phyloP scores from a whole-genome alignment of 2,797 vertebrate genomes.

The Dendrocincla tyrannina region DNA sequence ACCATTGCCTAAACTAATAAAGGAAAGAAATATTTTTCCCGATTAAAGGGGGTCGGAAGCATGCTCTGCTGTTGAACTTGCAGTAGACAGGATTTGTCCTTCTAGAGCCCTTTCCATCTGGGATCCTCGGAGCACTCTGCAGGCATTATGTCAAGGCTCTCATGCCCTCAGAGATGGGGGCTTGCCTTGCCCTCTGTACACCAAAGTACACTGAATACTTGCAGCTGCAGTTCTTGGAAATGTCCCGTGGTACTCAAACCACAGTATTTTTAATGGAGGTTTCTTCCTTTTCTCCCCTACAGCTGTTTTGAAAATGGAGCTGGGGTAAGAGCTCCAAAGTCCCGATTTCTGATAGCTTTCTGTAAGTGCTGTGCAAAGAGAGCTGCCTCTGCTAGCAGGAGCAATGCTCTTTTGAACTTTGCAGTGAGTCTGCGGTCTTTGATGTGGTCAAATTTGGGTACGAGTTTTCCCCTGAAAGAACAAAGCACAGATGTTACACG shows the following conservation, averaged over 20 bases:
- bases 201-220: neutral
- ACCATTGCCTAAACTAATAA: slow-evolving; percentile 51
- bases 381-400: neutral
- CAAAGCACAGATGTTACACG: neutral
- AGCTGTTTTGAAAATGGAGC: neutral
- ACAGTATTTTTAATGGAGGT: neutral
- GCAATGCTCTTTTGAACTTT: neutral
- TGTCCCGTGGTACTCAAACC: neutral
- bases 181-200: neutral
- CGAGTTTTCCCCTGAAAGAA: neutral
- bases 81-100: neutral
- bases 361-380: neutral
- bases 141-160: neutral
- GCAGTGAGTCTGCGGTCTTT: neutral
- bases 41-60: neutral
- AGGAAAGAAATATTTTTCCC: slow-evolving; percentile 10
- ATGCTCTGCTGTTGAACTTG: neutral
- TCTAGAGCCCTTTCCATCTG: neutral
- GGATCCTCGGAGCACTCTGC: neutral
- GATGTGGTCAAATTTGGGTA: neutral
- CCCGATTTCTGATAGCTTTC: neutral
- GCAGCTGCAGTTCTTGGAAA: neutral
- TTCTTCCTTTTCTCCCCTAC: neutral
- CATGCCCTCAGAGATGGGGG: neutral
- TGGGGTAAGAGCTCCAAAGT: neutral